A percentile compares a stretch with the other conserved stretches of the same genome.
Conservation (phyloP, 2,113 vertebrate genomes). For the Grallaria varia region DNA sequence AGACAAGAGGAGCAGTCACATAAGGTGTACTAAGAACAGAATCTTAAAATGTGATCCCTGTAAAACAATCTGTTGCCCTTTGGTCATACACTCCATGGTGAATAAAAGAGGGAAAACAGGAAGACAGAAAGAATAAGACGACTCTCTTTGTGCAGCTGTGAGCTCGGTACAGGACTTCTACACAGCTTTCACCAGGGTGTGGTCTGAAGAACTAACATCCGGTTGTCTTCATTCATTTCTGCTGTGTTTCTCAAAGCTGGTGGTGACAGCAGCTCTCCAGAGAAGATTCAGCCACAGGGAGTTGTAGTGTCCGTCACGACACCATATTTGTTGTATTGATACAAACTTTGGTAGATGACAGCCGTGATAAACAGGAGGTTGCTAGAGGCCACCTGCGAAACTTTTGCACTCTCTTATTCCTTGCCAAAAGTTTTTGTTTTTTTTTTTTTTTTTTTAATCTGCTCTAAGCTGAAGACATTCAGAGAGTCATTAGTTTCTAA, state of each 20-base stretch:
- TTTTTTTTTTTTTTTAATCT: neutral
- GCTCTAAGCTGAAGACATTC: neutral
- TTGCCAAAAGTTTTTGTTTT: neutral
- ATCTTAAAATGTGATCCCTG: neutral
- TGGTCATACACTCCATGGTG: neutral
- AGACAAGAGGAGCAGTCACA: neutral
- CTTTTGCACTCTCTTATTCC: accelerated
- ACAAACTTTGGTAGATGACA: neutral
- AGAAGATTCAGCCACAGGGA: neutral
- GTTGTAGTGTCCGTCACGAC: neutral
- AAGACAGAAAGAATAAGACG: neutral
- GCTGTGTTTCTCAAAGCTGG: neutral
- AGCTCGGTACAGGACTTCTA: neutral
- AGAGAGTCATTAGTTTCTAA: neutral
- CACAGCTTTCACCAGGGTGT: neutral
- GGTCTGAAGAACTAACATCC: neutral
- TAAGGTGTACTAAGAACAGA: neutral
- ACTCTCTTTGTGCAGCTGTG: neutral
- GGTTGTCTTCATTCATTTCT: neutral
- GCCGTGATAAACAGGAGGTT: neutral
- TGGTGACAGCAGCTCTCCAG: neutral
- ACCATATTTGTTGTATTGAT: neutral
- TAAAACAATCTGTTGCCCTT: neutral
- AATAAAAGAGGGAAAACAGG: neutral
- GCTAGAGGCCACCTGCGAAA: accelerated